phyloP scores from a whole-genome alignment of 2,797 vertebrate species.

The Tapirus indicus region DNA sequence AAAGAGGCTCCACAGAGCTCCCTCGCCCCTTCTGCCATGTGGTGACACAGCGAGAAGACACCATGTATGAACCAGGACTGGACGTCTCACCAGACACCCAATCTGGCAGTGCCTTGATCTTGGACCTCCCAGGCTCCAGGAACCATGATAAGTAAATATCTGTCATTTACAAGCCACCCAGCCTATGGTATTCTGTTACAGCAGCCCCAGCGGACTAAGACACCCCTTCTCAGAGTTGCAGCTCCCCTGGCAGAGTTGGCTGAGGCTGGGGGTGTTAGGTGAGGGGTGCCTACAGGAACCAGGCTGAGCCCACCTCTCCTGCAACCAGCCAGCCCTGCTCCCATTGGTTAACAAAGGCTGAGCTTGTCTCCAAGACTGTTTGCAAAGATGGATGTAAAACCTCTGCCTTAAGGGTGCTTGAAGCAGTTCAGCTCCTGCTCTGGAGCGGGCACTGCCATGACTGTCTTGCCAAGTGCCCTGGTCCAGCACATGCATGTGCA shows the following conservation, averaged over 20 bases:
- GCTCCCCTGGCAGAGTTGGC: background rate
- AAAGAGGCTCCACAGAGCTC: background rate
- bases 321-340: background rate
- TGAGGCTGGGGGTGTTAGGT: background rate
- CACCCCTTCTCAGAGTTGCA: background rate
- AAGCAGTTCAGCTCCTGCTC: background rate
- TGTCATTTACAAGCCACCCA: background rate
- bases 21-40: background rate
- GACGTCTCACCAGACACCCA: background rate
- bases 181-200: background rate
- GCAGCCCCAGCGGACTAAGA: background rate
- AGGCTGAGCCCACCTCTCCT: background rate
- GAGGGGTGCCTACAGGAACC: background rate
- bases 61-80: background rate
- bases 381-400: background rate
- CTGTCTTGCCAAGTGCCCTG: rapidly evolving
- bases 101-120: background rate
- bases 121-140: background rate
- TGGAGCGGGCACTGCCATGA: rapidly evolving
- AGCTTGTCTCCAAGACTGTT: background rate
- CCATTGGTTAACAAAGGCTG: too few relatives aligned
- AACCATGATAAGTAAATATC: background rate
- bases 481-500: rapidly evolving
- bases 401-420: background rate
- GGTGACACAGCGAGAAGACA: background rate